Evolutionary conservation across 2,797 vertebrate genomes (phyloP).

Genomic region (Apogon hyalosoma): DNA sequence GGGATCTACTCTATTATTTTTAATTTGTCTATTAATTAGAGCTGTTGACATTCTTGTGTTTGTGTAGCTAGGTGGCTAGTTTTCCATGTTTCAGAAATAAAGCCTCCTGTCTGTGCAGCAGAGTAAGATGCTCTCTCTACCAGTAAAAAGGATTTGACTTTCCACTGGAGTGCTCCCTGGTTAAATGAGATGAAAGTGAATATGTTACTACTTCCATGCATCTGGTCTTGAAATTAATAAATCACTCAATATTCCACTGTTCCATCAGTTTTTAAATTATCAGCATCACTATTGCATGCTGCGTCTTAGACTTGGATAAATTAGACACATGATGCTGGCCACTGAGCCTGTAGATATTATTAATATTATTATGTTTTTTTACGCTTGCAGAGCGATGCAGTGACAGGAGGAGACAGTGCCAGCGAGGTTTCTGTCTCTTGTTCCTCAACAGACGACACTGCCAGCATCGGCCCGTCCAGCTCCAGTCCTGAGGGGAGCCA

Average conservation of each 20-base stretch:
- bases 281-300: neutral
- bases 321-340: neutral
- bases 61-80: neutral
- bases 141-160: neutral
- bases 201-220: neutral
- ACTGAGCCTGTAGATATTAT: neutral
- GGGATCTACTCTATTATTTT: neutral
- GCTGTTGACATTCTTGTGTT: slow-evolving; percentile 8
- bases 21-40: neutral
- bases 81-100: slow-evolving; percentile 1
- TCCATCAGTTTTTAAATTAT: slow-evolving; percentile 17
- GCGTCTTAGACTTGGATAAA: slow-evolving; percentile 4
- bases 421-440: slow-evolving; percentile 86
- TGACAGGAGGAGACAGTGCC: slow-evolving; percentile 80
- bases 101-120: slow-evolving; percentile 30
- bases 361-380: neutral
- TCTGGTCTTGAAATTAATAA: slow-evolving; percentile 12
- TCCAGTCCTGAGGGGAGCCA: slow-evolving; percentile 77
- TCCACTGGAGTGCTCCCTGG: neutral
- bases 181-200: slow-evolving; percentile 20
- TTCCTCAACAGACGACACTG: slow-evolving; percentile 90
- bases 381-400: slow-evolving; percentile 67
- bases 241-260: slow-evolving; percentile 23
- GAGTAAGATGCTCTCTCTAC: neutral
- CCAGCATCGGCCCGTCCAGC: slow-evolving; percentile 76